Evolutionary conservation across 2,797 vertebrate species (phyloP).

Genomic region (Protosalanx chinensis): DNA sequence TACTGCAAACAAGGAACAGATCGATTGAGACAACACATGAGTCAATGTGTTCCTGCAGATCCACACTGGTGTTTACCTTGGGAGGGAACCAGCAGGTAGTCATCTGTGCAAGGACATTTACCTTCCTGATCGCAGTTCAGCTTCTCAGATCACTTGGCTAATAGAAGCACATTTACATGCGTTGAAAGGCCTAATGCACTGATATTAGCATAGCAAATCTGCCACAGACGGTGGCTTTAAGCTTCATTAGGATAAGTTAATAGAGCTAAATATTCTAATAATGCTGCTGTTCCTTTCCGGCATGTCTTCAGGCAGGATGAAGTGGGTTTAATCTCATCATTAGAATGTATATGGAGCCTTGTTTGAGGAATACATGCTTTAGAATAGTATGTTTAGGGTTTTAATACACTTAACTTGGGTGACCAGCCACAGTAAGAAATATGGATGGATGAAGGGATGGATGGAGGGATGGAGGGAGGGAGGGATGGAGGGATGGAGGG

Average conservation of each 20-base stretch:
- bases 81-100: conserved; percentile 18
- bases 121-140: background rate
- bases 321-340: too few relatives aligned
- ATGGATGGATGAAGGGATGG: too few relatives aligned
- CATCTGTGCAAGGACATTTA: conserved; percentile 16
- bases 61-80: conserved; percentile 15
- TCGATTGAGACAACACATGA: conserved; percentile 16
- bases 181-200: background rate
- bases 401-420: too few relatives aligned
- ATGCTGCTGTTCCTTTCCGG: background rate
- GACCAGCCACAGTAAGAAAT: too few relatives aligned
- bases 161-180: conserved; percentile 22
- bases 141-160: background rate
- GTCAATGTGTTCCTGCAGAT: conserved; percentile 22
- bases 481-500: too few relatives aligned
- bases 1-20: conserved; percentile 32
- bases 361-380: too few relatives aligned
- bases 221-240: background rate
- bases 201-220: background rate
- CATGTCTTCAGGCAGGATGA: too few relatives aligned
- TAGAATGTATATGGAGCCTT: too few relatives aligned
- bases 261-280: background rate
- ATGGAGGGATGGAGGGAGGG: too few relatives aligned
- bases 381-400: too few relatives aligned
- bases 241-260: conserved; percentile 3